Percentiles rank a stretch among this genome's conserved stretches.
Evolutionary conservation across 2,113 vertebrate species (phyloP).

Genomic region (Probosciger aterrimus): DNA sequence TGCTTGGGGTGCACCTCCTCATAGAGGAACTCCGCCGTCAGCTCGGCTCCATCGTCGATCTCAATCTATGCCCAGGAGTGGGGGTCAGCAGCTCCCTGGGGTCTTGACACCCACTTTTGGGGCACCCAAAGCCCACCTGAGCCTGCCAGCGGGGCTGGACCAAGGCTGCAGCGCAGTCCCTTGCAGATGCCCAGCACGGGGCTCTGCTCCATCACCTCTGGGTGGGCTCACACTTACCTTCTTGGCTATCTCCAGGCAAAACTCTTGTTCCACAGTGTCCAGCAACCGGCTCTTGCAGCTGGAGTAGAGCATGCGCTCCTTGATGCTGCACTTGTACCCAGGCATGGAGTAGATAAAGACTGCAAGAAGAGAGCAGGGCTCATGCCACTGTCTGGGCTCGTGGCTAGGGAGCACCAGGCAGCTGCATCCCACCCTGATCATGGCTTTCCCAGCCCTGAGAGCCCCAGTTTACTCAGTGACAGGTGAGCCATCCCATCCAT

Average conservation of each 20-base stretch:
- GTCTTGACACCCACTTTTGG: neutral
- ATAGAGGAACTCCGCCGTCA: slow-evolving; percentile 93
- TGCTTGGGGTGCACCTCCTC: slow-evolving; percentile 98
- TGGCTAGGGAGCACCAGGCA: neutral
- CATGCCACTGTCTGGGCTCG: accelerated
- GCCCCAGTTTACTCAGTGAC: neutral
- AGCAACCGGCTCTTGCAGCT: slow-evolving; percentile 97
- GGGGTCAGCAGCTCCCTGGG: neutral
- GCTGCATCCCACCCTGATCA: neutral
- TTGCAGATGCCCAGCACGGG: neutral
- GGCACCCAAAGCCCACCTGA: neutral
- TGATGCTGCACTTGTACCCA: slow-evolving; percentile 96
- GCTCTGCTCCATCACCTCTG: neutral
- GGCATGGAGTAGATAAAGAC: slow-evolving; percentile 99
- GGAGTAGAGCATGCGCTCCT: slow-evolving; percentile 97
- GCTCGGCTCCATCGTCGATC: slow-evolving; percentile 88
- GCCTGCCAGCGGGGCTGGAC: neutral
- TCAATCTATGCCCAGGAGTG: slow-evolving; percentile 77
- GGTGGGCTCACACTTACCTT: slow-evolving; percentile 76
- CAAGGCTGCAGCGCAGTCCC: neutral
- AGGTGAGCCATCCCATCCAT: neutral
- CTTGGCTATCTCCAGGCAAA: slow-evolving; percentile 90
- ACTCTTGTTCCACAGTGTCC: slow-evolving; percentile 91
- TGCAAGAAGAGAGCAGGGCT: slow-evolving; percentile 52
- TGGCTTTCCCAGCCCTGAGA: accelerated